Conservation (phyloP, 2,888 invertebrate genomes). For the Vesta saturnalis region DNA sequence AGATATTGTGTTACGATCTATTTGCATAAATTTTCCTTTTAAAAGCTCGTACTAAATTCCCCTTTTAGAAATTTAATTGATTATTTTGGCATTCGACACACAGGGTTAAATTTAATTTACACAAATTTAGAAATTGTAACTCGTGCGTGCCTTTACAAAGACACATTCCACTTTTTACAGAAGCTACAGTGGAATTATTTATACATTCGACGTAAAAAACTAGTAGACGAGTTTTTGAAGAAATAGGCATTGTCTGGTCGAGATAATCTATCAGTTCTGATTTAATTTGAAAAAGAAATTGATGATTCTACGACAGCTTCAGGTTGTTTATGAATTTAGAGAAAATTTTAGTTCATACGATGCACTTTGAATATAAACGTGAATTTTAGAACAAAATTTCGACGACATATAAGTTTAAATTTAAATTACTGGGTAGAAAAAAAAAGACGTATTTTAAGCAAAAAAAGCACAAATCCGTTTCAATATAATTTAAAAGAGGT, state of each 20-base stretch:
- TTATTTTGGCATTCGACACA: slow-evolving; percentile 2
- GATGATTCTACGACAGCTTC: neutral
- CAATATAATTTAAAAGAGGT: too few species aligned
- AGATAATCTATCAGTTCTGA: slow-evolving; percentile 11
- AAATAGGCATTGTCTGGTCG: slow-evolving; percentile 3
- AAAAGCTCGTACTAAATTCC: neutral
- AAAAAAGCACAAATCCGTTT: too few species aligned
- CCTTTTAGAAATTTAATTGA: slow-evolving; percentile 12
- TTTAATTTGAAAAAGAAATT: slow-evolving; percentile 12
- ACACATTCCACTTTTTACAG: neutral
- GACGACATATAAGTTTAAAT: too few species aligned
- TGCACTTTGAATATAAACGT: too few species aligned
- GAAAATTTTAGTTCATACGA: too few species aligned
- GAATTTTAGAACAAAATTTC: too few species aligned
- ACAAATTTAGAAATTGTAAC: slow-evolving; percentile 4
- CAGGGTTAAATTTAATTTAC: slow-evolving; percentile 12
- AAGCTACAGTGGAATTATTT: neutral
- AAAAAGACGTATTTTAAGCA: too few species aligned
- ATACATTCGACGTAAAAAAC: slow-evolving; percentile 8
- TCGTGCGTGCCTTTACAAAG: neutral
- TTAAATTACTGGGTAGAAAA: too few species aligned
- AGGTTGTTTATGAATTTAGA: neutral
- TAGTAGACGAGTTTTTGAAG: neutral
- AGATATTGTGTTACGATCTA: slow-evolving; percentile 16
- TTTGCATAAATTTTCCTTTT: slow-evolving; percentile 13